These are phyloP conservation scores for Synanthedon formicaeformis DNA, from an alignment of 2,888 invertebrate genomes.

Conservation along the genomic window DNA sequence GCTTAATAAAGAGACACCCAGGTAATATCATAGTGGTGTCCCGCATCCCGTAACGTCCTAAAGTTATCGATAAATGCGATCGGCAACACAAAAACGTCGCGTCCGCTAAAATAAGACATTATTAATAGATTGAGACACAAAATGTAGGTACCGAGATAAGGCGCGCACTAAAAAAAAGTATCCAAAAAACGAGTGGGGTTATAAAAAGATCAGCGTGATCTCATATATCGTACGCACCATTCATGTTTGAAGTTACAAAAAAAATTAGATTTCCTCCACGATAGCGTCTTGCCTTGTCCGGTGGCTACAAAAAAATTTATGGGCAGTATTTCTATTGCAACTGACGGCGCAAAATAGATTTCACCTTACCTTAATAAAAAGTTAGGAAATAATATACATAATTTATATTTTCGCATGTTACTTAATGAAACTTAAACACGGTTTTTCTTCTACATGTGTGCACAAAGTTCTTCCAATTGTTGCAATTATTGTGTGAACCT, in stretches of 20 bases:
- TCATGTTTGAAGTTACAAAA: conserved; percentile 58
- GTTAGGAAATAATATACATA: not conserved
- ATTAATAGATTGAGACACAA: conserved; percentile 68
- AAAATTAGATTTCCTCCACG: conserved; percentile 60
- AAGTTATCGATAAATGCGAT: conserved; percentile 37
- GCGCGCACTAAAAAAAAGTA: conserved; percentile 26
- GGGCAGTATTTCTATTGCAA: conserved; percentile 8
- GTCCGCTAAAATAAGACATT: conserved; percentile 58
- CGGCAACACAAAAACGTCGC: conserved; percentile 40
- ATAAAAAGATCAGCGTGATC: conserved; percentile 63
- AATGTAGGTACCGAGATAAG: conserved; percentile 58
- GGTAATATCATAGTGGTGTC: conserved; percentile 20
- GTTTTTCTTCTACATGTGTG: not conserved
- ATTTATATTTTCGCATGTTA: not conserved
- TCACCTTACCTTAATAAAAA: not conserved
- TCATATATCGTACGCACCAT: conserved; percentile 67
- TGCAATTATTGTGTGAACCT: too few relatives aligned
- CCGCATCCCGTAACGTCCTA: conserved; percentile 22
- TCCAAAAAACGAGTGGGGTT: conserved; percentile 43
- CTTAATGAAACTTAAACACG: not conserved
- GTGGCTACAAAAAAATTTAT: conserved; percentile 40
- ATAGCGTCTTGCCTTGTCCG: conserved; percentile 60
- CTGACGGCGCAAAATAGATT: conserved; percentile 16
- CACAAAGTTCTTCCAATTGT: not conserved
- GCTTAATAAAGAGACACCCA: not conserved